A percentile compares a stretch with the other conserved stretches of the same genome.
phyloP scores from a whole-genome alignment of 2,797 vertebrate species.

The Coreius guichenoti region DNA sequence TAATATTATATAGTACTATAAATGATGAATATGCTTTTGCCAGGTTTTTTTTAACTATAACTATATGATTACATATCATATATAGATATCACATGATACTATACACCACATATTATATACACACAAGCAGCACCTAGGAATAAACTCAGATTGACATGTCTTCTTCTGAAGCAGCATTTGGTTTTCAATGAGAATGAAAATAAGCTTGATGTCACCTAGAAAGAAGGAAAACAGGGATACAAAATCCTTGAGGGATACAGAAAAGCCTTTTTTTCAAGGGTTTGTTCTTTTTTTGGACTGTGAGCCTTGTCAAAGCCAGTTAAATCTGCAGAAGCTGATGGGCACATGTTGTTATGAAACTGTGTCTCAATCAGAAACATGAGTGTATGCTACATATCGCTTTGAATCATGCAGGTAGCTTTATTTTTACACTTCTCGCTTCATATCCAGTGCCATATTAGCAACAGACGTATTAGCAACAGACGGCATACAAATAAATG shows the following conservation, averaged over 20 bases:
- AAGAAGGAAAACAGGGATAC: conserved; percentile 66
- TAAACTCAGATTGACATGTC: conserved; percentile 63
- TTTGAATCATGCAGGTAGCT: conserved; percentile 7
- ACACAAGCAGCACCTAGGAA: conserved; percentile 42
- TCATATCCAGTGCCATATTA: not conserved
- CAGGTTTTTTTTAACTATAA: too few species aligned
- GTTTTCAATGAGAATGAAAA: conserved; percentile 71
- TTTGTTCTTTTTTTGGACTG: conserved; percentile 68
- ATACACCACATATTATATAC: not conserved
- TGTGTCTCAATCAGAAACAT: conserved; percentile 38
- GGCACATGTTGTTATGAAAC: conserved; percentile 56
- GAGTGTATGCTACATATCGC: not conserved
- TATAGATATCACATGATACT: not conserved
- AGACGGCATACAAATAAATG: not conserved
- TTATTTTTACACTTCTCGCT: not conserved
- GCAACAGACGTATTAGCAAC: not conserved
- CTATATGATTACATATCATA: not conserved
- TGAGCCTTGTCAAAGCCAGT: conserved; percentile 69
- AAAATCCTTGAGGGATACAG: conserved; percentile 64
- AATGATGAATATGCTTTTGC: not conserved
- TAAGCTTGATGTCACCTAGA: conserved; percentile 73
- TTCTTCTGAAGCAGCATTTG: conserved; percentile 66
- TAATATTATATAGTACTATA: not conserved
- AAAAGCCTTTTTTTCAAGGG: conserved; percentile 34
- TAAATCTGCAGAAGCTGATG: conserved; percentile 66